Conservation (phyloP, 2,113 vertebrate species). For the Penelope pileata region DNA sequence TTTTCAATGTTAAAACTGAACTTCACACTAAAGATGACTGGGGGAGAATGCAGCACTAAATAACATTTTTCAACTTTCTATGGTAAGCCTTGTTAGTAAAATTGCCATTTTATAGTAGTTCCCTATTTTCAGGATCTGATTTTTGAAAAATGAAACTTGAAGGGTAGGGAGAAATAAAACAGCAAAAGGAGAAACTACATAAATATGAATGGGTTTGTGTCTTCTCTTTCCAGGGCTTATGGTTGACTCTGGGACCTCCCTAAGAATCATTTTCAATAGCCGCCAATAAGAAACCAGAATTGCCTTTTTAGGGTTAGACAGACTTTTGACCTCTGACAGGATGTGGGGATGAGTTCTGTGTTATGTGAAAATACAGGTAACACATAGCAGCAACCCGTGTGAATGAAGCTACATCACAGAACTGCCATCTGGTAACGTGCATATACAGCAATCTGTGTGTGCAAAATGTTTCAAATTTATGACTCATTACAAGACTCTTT, state of each 20-base stretch:
- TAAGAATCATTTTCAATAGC: neutral
- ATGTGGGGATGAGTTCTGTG: accelerated
- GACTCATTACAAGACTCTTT: neutral
- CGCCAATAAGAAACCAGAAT: neutral
- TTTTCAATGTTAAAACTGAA: neutral
- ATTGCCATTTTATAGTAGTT: neutral
- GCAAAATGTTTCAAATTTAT: neutral
- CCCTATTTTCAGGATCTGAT: neutral
- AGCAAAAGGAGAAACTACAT: neutral
- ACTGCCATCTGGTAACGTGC: neutral
- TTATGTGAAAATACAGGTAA: neutral
- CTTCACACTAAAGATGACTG: neutral
- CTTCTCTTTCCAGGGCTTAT: neutral
- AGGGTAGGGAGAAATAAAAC: neutral
- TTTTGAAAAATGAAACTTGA: neutral
- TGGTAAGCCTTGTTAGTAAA: neutral
- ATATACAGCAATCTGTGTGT: neutral
- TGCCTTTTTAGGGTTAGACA: neutral
- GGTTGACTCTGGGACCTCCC: neutral
- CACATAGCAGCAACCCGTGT: neutral
- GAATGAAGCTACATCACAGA: neutral
- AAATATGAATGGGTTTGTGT: accelerated
- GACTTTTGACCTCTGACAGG: neutral
- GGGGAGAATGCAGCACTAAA: neutral
- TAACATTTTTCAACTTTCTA: neutral